These are phyloP conservation scores for Cinara cedri DNA, from an alignment of 2,888 invertebrate genomes.

Conservation along the genomic window DNA sequence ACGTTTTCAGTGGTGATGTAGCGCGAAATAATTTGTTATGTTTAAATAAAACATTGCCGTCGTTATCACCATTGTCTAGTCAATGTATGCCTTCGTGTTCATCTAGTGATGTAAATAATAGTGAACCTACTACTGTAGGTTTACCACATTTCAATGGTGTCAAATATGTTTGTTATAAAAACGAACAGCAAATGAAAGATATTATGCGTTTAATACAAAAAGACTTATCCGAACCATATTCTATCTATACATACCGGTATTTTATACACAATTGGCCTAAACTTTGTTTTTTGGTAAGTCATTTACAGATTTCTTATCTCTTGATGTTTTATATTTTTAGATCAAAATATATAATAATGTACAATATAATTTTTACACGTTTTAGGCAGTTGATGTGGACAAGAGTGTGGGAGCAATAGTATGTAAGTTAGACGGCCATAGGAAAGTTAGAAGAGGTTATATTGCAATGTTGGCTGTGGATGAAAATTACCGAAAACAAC, in stretches of 20 bases:
- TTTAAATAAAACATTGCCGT: slow-evolving; percentile 19
- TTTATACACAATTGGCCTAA: slow-evolving; percentile 99
- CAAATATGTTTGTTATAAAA: slow-evolving; percentile 80
- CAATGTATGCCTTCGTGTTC: slow-evolving; percentile 50
- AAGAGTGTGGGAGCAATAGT: slow-evolving; percentile 97
- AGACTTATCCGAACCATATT: slow-evolving; percentile 99
- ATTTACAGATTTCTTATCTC: background rate
- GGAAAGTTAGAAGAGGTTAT: slow-evolving; percentile 91
- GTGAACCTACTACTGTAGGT: background rate
- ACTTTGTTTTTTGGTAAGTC: slow-evolving; percentile 88
- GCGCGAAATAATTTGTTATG: background rate
- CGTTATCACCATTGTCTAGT: slow-evolving; percentile 43
- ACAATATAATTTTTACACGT: background rate
- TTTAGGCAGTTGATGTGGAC: slow-evolving; percentile 81
- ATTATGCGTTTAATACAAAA: slow-evolving; percentile 99
- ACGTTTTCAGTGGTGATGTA: slow-evolving; percentile 12
- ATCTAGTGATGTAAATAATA: slow-evolving; percentile 43
- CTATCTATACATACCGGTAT: slow-evolving; percentile 99
- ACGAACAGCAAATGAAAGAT: slow-evolving; percentile 96
- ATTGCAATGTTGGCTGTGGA: slow-evolving; percentile 99
- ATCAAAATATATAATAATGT: background rate
- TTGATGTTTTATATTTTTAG: too few species aligned
- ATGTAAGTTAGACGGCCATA: slow-evolving; percentile 94
- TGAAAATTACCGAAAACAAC: slow-evolving; percentile 89
- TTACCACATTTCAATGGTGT: slow-evolving; percentile 45